Base-by-base conservation (phyloP, 2,888 invertebrate species). In the Philaethria dido region DNA sequence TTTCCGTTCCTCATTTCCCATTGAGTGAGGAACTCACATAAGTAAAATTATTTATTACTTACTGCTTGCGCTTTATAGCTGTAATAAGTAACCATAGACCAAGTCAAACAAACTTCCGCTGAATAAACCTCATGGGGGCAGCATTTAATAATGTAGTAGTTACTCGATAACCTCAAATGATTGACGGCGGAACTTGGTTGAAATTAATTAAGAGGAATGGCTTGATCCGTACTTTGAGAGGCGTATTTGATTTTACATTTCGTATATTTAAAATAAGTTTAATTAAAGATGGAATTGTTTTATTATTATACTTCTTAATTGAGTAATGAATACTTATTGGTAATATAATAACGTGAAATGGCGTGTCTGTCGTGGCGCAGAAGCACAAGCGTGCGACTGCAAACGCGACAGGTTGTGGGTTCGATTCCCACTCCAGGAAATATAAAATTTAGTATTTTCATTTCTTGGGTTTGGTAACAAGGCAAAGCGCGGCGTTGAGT, bases 141-240 rank as follows among this genome's bases (percentile, higher is more conserved):
- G 45, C 18, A 25, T 55, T 68, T 64, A 68, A 64, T 61, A 61
- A 64, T 61, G 61, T 61, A 68, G 18, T n/a, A 68, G 48, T 29
- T 44, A 29, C 55, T 68, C 60, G 64, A 68, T 64, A 68, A 61
- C 18, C 61, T 61, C 64, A 16, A 64, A 55, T 64, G 61, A 55
- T 63, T 64, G 63, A 68, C 54, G 48, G 47, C 64, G 54, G 33
- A 68, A 45, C 48, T 48, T 55, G 47, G 64, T 20, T 18, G n/a
- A 48, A 48, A 68, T 68, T 68, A 68, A 64, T 68, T 68, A 61
- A 60, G 60, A 29, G 29, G 16, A 29, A 60, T 47, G 45, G 45
- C 29, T 47, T 33, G 22, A 36, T 57, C 47, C 20, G 16, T 48
- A 33, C 22, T 57, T 33, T 25, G 20, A 3, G 16, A 20, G 29